Conservation (phyloP, 2,113 vertebrate species). For the Malurus cyaneus region DNA sequence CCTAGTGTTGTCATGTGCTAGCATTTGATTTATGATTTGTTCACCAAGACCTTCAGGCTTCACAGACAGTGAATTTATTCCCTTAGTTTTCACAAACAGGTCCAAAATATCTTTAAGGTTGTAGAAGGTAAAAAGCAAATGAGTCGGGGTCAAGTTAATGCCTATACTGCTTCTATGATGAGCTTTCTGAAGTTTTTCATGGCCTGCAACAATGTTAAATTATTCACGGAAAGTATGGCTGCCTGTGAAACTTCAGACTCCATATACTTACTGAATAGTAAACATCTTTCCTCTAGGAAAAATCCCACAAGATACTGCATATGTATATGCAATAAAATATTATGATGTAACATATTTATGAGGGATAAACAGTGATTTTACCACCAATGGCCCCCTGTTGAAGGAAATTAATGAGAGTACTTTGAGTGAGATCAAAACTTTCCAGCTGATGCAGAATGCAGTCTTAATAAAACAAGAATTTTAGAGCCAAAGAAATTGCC, state of each 20-base stretch:
- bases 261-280: background rate
- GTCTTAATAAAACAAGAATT: slow-evolving; percentile 43
- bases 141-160: slow-evolving; percentile 5
- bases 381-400: background rate
- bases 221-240: background rate
- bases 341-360: background rate
- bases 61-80: slow-evolving; percentile 37
- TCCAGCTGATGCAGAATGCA: slow-evolving; percentile 2
- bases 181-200: background rate
- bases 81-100: background rate
- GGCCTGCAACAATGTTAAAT: background rate
- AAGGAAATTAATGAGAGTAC: background rate
- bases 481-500: slow-evolving; percentile 43
- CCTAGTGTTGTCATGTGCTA: background rate
- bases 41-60: slow-evolving; percentile 1
- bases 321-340: background rate
- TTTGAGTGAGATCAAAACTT: slow-evolving; percentile 55
- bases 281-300: background rate
- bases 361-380: slow-evolving; percentile 28
- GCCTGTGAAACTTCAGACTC: background rate
- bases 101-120: slow-evolving; percentile 20
- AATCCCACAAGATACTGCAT: background rate
- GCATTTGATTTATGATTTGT: slow-evolving; percentile 47
- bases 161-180: background rate
- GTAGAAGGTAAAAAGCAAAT: slow-evolving; percentile 39